phyloP scores from a whole-genome alignment of 2,113 vertebrate species.

The Protobothrops flavoviridis region DNA sequence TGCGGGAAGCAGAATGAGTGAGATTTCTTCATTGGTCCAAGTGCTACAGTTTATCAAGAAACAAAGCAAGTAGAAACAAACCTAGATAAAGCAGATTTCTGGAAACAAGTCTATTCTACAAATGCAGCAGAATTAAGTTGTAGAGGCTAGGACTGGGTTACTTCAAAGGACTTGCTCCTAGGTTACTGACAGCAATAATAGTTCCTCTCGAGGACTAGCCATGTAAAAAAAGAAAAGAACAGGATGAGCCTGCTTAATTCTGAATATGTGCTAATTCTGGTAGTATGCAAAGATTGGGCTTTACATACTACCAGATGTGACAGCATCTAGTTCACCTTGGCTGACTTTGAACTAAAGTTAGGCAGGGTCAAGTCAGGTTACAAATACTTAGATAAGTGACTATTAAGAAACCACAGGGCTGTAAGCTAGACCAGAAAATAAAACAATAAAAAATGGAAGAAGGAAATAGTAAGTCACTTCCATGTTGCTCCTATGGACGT shows the following conservation, averaged over 20 bases:
- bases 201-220: neutral
- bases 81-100: neutral
- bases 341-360: neutral
- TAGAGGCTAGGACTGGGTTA: neutral
- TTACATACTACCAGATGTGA: neutral
- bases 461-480: neutral
- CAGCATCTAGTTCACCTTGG: neutral
- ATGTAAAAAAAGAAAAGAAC: neutral
- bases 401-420: neutral
- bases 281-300: too few relatives aligned
- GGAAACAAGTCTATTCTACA: neutral
- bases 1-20: neutral
- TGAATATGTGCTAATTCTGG: neutral
- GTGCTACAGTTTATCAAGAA: neutral
- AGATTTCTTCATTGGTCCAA: neutral
- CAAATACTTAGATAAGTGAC: neutral
- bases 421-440: neutral
- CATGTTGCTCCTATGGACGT: neutral
- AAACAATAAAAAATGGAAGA: neutral
- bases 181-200: neutral
- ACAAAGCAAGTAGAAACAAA: neutral
- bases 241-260: neutral
- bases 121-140: neutral
- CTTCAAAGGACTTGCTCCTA: neutral
- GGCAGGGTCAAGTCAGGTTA: neutral